Evolutionary conservation across 1,140 invertebrate species (phyloP), one percentile per base, ranked within the genome.

Genomic region (Portunus trituberculatus): DNA sequence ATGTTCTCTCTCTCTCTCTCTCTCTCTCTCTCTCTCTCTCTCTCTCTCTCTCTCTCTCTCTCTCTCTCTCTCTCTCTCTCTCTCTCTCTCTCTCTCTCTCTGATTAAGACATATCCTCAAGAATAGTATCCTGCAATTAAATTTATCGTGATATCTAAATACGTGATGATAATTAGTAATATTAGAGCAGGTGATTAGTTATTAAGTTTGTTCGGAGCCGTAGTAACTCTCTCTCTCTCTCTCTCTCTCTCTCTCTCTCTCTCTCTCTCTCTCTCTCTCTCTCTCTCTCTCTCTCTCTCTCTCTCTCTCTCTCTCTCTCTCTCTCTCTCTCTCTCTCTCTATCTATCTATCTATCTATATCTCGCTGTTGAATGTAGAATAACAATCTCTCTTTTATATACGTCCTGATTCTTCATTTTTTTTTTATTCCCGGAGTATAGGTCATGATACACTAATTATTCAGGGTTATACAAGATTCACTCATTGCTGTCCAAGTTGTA

Each of bases 201-300:
- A 20, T 59, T 10, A 20, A 14, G 52, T 0, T 59, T 14, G 8
- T 14, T 59, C 1, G 12, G 3, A 12, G 52, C 52, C 8, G 16
- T 39, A 59, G 12, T 20, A 59, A 59, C 52, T 0, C 52, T n/a
- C 6, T n/a, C 25, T 86, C 28, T 3, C 84, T 86, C 28, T 29
- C 86, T 88, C 86, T 32, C 31, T 88, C 31, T 32, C 86, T 88
- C 31, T 8, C 29, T 88, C 86, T 32, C 31, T 88, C 86, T 32
- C 86, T 20, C 52, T 12, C 52, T 59, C 52, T 59, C 52, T 59
- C 52, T 59, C 52, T 59, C 52, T n/a, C 67, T 76, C 25, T n/a
- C 67, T 76, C 67, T 76, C 67, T 76, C 67, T 76, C 67, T 76
- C 67, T 76, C 67, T 76, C 67, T 76, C 67, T 76, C 67, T 76